phyloP scores from a whole-genome alignment of 2,113 vertebrate species.

The Melozone crissalis region DNA sequence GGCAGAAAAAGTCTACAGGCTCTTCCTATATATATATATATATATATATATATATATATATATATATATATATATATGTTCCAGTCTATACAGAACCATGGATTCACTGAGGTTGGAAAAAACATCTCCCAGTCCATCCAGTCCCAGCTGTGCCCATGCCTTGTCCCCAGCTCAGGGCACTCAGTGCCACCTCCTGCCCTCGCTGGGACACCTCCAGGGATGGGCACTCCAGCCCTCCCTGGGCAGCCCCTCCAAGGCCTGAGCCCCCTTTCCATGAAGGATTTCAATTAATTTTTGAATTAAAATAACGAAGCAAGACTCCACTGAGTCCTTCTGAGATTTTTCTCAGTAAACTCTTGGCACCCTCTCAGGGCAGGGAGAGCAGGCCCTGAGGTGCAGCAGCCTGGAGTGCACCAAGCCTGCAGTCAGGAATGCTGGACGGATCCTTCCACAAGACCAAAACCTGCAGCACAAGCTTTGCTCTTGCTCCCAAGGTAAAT shows the following conservation, averaged over 20 bases:
- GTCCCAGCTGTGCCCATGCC: neutral
- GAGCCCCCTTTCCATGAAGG: fast-evolving
- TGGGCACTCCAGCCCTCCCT: neutral
- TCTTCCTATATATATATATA: neutral
- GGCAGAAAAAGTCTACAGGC: neutral
- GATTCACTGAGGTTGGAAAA: neutral
- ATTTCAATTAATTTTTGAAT: neutral
- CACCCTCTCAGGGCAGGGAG: neutral
- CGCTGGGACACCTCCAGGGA: neutral
- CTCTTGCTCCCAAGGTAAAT: neutral
- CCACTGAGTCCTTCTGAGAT: neutral
- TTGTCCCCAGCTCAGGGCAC: neutral
- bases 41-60: too few species aligned
- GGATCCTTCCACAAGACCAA: neutral
- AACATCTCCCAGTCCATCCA: fast-evolving
- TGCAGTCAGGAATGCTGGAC: neutral
- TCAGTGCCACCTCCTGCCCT: neutral
- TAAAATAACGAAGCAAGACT: neutral
- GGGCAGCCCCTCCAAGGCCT: neutral
- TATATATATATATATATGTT: neutral
- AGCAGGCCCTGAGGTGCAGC: neutral
- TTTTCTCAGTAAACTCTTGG: neutral
- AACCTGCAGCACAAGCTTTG: neutral
- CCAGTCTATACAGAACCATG: neutral
- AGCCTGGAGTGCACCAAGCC: neutral